Evolutionary conservation across 2,888 invertebrate genomes (phyloP), one percentile per base, ranked within the genome.

Genomic region (Agriopis aurantiaria): DNA sequence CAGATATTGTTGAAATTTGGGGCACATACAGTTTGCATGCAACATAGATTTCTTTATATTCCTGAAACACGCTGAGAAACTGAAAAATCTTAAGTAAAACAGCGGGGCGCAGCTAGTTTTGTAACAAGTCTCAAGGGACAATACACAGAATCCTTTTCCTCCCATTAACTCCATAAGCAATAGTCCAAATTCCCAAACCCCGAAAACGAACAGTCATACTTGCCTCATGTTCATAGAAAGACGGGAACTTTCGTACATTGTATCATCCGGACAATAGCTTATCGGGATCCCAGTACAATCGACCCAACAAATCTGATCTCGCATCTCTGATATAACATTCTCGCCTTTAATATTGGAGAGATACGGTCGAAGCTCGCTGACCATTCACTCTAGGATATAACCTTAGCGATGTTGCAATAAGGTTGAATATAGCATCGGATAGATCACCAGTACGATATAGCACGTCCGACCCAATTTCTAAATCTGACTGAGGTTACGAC

Each of bases 381-480:
- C 33, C 56, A 55, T 14, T 69, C 23, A 23, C 46, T 65, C 17
- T 33, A 17, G 56, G 56, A 46, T 65, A 52, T 43, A 58, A 62
- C 62, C 66, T 62, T 65, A 66, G 46, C 12, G 7, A 9, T 14
- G 53, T 14, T 11, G 58, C n/a, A 58, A 66, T 70, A 70, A 33
- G 70, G 65, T 66, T 62, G 62, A 62, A 63, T 63, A 66, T 70
- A 48, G 41, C 17, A 61, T 67, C 49, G 43, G 49, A 58, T 55
- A 58, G 75, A 76, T 76, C 55, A 59, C 51, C 45, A 14, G 51
- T 46, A 55, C 58, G 69, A 72, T 74, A 69, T 53, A 68, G 77
- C 83, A 83, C 82, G 83, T 82, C 77, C 78, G 85, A 85, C 85
- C 85, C 69, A 80, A 80, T 82, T 85, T 81, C 84, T 81, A 78